Evolutionary conservation across 1,140 invertebrate species (phyloP).

Genomic region (Spodoptera frugiperda): DNA sequence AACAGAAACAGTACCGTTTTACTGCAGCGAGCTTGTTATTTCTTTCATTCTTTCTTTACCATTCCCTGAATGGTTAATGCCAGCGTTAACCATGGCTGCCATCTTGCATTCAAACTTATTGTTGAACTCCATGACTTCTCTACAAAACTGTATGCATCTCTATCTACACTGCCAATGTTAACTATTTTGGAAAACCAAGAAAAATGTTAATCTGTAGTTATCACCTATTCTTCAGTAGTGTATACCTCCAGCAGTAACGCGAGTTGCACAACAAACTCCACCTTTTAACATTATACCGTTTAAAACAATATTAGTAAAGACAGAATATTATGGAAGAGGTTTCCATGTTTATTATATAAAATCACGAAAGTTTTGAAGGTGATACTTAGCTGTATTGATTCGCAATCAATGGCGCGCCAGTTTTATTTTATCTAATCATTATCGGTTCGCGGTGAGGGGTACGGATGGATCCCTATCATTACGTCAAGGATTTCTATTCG

Average conservation of each 20-base stretch:
- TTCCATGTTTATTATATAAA: neutral
- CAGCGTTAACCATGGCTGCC: no score
- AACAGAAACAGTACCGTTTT: constrained; percentile 12
- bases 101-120: no score
- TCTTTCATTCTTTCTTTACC: neutral
- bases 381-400: constrained; percentile 8
- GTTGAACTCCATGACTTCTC: no score
- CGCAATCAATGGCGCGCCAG: neutral
- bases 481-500: neutral
- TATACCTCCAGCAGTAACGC: no score
- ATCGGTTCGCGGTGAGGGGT: constrained; percentile 11
- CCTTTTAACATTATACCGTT: neutral
- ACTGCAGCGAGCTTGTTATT: neutral
- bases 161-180: no score
- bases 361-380: constrained; percentile 12
- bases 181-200: no score
- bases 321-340: neutral
- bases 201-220: no score
- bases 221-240: no score
- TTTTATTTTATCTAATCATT: constrained; percentile 27
- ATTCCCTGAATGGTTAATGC: no score
- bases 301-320: neutral
- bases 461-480: neutral
- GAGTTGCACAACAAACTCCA: no score
- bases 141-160: no score